A percentile compares a stretch with the other conserved stretches of the same genome.
phyloP scores from a whole-genome alignment of 2,113 vertebrate species.

The Anhinga rufa region DNA sequence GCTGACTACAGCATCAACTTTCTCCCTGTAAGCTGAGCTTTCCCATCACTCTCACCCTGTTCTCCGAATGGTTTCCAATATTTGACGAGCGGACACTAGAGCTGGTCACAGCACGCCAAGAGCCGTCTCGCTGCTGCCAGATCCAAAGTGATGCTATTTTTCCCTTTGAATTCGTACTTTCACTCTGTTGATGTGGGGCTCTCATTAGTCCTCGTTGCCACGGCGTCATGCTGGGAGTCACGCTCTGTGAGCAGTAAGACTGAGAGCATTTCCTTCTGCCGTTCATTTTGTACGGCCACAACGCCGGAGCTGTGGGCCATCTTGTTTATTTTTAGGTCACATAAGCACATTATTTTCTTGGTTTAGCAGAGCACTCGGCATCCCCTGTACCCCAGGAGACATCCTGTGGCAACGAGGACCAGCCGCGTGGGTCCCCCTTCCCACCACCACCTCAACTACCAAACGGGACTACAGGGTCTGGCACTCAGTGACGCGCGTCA shows the following conservation, averaged over 20 bases:
- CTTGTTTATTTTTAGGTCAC: background rate
- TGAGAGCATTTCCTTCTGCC: background rate
- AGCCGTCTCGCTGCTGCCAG: background rate
- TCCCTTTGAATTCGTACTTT: rapidly evolving
- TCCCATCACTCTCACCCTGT: background rate
- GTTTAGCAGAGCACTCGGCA: background rate
- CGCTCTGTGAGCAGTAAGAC: background rate
- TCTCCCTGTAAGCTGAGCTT: rapidly evolving
- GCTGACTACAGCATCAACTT: rapidly evolving
- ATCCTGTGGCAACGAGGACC: background rate
- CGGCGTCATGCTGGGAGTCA: rapidly evolving
- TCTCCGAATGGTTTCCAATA: background rate
- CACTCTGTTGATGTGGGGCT: background rate
- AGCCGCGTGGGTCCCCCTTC: background rate
- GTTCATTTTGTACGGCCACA: rapidly evolving
- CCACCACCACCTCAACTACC: background rate
- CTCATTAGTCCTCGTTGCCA: background rate
- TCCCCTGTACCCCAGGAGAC: background rate
- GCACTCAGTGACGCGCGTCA: background rate
- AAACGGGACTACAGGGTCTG: rapidly evolving
- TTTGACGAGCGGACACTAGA: background rate
- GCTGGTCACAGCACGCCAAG: rapidly evolving
- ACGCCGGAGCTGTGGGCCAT: background rate
- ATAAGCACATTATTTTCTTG: background rate
- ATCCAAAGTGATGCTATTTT: background rate